Percentiles rank a stretch among this genome's conserved stretches.
phyloP scores from a whole-genome alignment of 2,113 vertebrate genomes.

The Gadus macrocephalus region DNA sequence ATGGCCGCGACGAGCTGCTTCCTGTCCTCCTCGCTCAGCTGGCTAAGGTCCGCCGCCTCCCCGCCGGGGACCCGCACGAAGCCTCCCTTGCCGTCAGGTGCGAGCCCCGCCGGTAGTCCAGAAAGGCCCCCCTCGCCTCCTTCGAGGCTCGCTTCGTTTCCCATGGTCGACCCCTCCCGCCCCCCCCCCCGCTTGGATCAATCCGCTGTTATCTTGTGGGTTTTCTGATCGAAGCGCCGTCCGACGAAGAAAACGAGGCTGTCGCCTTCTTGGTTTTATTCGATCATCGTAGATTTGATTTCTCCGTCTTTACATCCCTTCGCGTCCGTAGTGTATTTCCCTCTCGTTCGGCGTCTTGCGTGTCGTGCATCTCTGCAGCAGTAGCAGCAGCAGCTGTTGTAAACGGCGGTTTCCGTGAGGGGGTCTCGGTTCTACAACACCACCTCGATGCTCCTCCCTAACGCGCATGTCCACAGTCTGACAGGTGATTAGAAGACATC shows the following conservation, averaged over 20 bases:
- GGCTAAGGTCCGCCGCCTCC: slow-evolving; percentile 83
- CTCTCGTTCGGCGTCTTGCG: slow-evolving; percentile 39
- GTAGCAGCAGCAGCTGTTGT: slow-evolving; percentile 11
- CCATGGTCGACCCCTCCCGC: slow-evolving; percentile 81
- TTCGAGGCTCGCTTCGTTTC: slow-evolving; percentile 95
- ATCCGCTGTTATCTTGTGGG: slow-evolving; percentile 11
- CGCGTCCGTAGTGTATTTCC: slow-evolving; percentile 13
- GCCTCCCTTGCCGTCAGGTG: slow-evolving; percentile 78
- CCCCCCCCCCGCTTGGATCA: slow-evolving; percentile 43
- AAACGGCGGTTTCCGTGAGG: slow-evolving; percentile 51
- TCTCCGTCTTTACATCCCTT: slow-evolving; percentile 39
- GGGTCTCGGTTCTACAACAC: slow-evolving; percentile 45
- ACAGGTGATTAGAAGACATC: slow-evolving; percentile 69
- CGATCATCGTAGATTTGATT: slow-evolving; percentile 47
- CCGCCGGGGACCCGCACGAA: slow-evolving; percentile 75
- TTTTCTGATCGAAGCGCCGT: background rate
- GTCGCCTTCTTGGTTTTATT: slow-evolving; percentile 23
- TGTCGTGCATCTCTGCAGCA: slow-evolving; percentile 62
- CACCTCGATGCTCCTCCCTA: slow-evolving; percentile 30
- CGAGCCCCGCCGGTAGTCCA: slow-evolving; percentile 81
- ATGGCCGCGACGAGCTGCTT: slow-evolving; percentile 88
- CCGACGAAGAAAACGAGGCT: slow-evolving; percentile 18
- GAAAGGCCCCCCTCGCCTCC: slow-evolving; percentile 79
- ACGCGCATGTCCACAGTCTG: slow-evolving; percentile 75
- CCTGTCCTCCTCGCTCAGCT: slow-evolving; percentile 89